Base-by-base conservation (phyloP, 2,888 invertebrate species). In the Baronia brevicornis region DNA sequence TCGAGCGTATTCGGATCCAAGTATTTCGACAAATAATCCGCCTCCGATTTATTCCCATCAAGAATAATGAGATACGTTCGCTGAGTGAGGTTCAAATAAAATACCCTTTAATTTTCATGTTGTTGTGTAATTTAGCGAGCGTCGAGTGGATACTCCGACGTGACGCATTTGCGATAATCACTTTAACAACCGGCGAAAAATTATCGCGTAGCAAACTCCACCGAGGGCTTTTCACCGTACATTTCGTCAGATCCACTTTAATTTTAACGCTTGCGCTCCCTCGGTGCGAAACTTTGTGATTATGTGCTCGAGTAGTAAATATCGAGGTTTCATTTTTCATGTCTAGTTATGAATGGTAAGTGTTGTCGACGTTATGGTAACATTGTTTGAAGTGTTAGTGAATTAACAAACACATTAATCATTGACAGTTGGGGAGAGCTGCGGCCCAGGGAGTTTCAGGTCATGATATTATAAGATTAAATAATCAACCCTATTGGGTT, bases 1-100 rank as follows among this genome's bases (percentile, higher is more conserved):
- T 70, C 66, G 62, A 53, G 57, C 54, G 46, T 63, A 63, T 46
- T 54, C 57, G 56, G 60, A 59, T 60, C 68, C 65, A 67, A 14
- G 82, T 80, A 78, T 79, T 69, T 80, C 69, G 63, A 68, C 82
- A 82, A 80, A 82, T 72, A 82, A 68, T 69, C 69, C 52, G 61
- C 21, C 47, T 64, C 64, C 72, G 73, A 79, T 80, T 77, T 75
- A 78, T 74, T 70, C 63, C 56, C 60, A 60, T 64, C 60, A 63
- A 60, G 62, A 59, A 67, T 77, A 78, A 82, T 79, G 79, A 75
- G 74, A 71, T 73, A 70, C 70, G 71, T 63, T 63, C 56, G 53
- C 52, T 57, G 60, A 70, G 62, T 60, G 60, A 62, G 61, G 49
- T 51, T 51, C 54, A 51, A 57, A 71, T 70, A 61, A 69, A 74